These are phyloP conservation scores for cattle (Bos taurus) DNA, from an alignment of 2,113 vertebrate genomes.

Conservation along the genomic window ARS-UCD2.0 NC_037351.1:32990001-32990500, in stretches of 20 bases:
- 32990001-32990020: not conserved
- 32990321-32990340: too few relatives aligned
- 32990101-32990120: not conserved
- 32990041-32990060: not conserved
- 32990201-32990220: conserved; percentile 5
- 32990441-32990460: not conserved
- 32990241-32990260: not conserved
- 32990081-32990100: not conserved
- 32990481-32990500: not conserved
- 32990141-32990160: not conserved
- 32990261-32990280: not conserved
- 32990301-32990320: not conserved
- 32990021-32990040: not conserved
- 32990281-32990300: not conserved
- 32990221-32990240: not conserved
- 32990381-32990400: not conserved
- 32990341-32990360: not conserved
- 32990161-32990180: not conserved
- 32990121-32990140: not conserved
- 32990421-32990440: not conserved
- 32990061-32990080: not conserved
- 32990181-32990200: not conserved
- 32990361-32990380: too few relatives aligned
- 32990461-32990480: not conserved
- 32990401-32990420: not conserved